Conservation (phyloP, 2,113 vertebrate genomes). For the Rousettus leschenaultii region DNA sequence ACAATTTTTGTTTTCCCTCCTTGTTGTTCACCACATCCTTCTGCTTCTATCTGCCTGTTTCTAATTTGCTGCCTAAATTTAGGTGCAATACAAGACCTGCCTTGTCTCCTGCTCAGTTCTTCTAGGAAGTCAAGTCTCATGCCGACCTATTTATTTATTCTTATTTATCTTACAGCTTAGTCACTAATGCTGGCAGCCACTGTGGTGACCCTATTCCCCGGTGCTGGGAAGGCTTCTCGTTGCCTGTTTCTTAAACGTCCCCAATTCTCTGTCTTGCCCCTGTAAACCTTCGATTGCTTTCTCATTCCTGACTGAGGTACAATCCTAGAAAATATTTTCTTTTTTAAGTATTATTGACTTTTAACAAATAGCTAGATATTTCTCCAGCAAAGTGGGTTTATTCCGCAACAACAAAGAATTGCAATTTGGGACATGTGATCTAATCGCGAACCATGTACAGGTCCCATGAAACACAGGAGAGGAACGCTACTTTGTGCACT, state of each 20-base stretch:
- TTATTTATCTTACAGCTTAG: not conserved
- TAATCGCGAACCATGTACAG: not conserved
- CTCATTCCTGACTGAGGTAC: not conserved
- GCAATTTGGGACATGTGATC: not conserved
- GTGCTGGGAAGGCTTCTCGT: not conserved
- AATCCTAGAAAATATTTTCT: not conserved
- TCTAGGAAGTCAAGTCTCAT: not conserved
- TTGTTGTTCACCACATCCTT: not conserved
- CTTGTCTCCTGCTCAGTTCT: not conserved
- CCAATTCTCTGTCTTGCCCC: not conserved
- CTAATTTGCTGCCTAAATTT: not conserved
- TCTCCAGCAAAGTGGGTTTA: not conserved
- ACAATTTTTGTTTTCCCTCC: not conserved
- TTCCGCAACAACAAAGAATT: not conserved
- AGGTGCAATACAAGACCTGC: not conserved
- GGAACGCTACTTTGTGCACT: not conserved
- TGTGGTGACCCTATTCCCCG: not conserved
- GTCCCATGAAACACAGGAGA: not conserved
- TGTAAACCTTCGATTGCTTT: not conserved
- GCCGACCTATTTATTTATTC: not conserved
- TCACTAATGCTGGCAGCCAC: not conserved
- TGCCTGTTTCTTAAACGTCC: not conserved
- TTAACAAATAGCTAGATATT: not conserved
- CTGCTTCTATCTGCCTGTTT: not conserved
- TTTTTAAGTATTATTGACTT: not conserved